These are phyloP conservation scores for Anagrus nilaparvatae DNA, from an alignment of 1,140 invertebrate species.

Conservation along the genomic window DNA sequence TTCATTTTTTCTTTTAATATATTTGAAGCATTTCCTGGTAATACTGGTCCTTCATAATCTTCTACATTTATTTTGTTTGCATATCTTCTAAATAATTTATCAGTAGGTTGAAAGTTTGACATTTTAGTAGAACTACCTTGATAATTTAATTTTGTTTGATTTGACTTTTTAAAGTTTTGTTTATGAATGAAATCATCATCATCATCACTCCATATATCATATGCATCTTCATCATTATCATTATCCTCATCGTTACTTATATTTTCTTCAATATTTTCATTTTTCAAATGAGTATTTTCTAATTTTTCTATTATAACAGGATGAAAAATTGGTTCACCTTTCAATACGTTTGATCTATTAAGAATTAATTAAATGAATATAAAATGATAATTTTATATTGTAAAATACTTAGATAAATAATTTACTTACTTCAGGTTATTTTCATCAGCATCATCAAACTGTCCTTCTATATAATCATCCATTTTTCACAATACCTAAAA, in stretches of 20 bases:
- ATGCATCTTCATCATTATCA: constrained; percentile 23
- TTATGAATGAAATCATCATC: constrained; percentile 25
- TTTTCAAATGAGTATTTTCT: constrained; percentile 16
- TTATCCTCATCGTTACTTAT: constrained; percentile 21
- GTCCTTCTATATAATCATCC: constrained; percentile 25
- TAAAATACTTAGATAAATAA: constrained; percentile 10
- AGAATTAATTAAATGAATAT: constrained; percentile 18
- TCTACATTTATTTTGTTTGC: constrained; percentile 77
- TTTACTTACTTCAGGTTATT: constrained; percentile 14
- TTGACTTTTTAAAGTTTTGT: constrained; percentile 16
- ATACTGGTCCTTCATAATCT: constrained; percentile 59
- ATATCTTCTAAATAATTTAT: constrained; percentile 59
- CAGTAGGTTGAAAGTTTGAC: constrained; percentile 64
- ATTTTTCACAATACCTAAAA: no score
- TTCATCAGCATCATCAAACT: constrained; percentile 40
- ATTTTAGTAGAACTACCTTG: constrained; percentile 55
- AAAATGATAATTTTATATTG: constrained; percentile 4
- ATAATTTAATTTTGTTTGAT: constrained; percentile 31
- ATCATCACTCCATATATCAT: constrained; percentile 29
- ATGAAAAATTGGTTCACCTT: constrained; percentile 29
- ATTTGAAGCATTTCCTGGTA: constrained; percentile 56
- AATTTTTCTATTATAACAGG: constrained; percentile 21
- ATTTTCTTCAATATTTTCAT: constrained; percentile 12
- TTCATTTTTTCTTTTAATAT: constrained; percentile 56
- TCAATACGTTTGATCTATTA: constrained; percentile 21